These are phyloP conservation scores for Zaprionus africanus DNA, from an alignment of 1,140 invertebrate genomes.

Conservation along the genomic window DNA sequence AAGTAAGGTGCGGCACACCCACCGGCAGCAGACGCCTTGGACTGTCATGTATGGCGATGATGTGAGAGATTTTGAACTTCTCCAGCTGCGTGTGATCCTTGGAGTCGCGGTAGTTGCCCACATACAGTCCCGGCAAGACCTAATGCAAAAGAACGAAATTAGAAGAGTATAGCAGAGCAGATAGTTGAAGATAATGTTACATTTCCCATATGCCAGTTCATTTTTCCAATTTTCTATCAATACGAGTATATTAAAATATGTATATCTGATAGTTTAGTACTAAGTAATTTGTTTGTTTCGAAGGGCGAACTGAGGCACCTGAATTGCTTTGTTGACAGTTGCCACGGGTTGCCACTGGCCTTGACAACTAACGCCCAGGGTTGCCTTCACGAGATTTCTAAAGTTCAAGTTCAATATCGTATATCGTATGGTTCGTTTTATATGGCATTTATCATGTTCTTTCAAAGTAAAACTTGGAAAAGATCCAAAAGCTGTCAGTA, in stretches of 20 bases:
- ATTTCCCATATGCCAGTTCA: conserved; percentile 71
- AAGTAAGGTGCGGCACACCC: conserved; percentile 74
- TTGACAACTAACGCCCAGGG: conserved; percentile 56
- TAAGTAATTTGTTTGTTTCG: conserved; percentile 25
- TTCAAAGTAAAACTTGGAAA: neutral
- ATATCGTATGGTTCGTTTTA: neutral
- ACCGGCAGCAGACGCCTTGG: conserved; percentile 93
- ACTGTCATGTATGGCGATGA: conserved; percentile 97
- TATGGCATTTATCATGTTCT: neutral
- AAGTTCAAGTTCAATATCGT: neutral
- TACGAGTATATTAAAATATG: conserved; percentile 7
- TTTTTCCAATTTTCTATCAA: conserved; percentile 15
- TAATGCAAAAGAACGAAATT: conserved; percentile 71
- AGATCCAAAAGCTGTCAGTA: neutral
- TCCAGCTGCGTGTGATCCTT: conserved; percentile 95
- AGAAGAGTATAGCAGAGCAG: neutral
- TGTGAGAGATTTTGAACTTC: conserved; percentile 96
- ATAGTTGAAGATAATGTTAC: conserved; percentile 15
- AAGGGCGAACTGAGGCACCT: conserved; percentile 5
- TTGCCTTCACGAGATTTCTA: neutral
- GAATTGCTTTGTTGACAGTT: conserved; percentile 25
- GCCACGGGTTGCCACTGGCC: conserved; percentile 27
- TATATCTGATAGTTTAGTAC: conserved; percentile 3
- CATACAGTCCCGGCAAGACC: conserved; percentile 94
- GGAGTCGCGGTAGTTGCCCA: conserved; percentile 95